These are phyloP conservation scores for Luperina nickerlii DNA, from an alignment of 2,888 invertebrate genomes.

Conservation along the genomic window DNA sequence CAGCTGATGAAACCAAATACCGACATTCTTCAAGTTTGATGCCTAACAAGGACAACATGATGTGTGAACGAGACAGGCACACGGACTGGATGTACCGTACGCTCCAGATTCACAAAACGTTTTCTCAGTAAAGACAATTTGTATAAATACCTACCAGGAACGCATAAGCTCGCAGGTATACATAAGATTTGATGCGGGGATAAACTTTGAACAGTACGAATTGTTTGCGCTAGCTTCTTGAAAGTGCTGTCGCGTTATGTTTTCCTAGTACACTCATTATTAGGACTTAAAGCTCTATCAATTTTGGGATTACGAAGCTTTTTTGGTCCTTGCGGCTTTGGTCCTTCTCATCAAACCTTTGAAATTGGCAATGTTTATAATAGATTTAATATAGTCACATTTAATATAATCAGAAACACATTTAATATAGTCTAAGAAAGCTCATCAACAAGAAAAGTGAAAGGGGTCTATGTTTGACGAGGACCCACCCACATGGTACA, in stretches of 20 bases:
- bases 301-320: conserved; percentile 10
- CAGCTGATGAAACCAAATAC: conserved; percentile 69
- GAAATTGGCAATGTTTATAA: too few relatives aligned
- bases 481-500: conserved; percentile 43
- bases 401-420: too few relatives aligned
- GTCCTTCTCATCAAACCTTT: not conserved
- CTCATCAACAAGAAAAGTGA: conserved; percentile 51
- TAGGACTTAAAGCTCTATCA: conserved; percentile 4
- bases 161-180: conserved; percentile 59
- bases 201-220: conserved; percentile 53
- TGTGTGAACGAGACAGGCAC: conserved; percentile 56
- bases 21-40: conserved; percentile 56
- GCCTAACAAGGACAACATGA: conserved; percentile 60
- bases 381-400: not conserved
- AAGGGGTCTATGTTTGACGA: conserved; percentile 39
- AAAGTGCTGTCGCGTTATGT: conserved; percentile 57
- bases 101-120: conserved; percentile 74
- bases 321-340: not conserved
- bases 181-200: conserved; percentile 58
- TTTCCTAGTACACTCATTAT: conserved; percentile 58
- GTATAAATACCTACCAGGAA: conserved; percentile 74
- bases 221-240: conserved; percentile 35
- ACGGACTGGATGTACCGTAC: conserved; percentile 73
- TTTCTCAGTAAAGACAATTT: conserved; percentile 77
- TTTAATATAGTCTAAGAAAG: conserved; percentile 41